These are phyloP conservation scores for Cryptoleucopteryx plumbea DNA, from an alignment of 2,113 vertebrate genomes.

Conservation along the genomic window DNA sequence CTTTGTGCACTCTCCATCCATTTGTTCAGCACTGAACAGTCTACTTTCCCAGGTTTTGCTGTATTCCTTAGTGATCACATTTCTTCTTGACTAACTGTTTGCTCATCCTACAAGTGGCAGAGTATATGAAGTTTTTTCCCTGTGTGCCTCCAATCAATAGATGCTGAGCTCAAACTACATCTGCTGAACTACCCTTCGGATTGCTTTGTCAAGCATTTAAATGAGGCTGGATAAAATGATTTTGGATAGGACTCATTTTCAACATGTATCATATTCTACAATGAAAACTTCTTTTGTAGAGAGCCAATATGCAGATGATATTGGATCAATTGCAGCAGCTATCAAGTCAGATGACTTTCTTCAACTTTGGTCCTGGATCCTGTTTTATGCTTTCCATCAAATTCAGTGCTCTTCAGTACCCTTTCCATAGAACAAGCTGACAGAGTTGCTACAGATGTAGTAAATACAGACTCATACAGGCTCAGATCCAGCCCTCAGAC, in stretches of 20 bases:
- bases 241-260: background rate
- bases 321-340: background rate
- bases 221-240: background rate
- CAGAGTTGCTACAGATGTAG: background rate
- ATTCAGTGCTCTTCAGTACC: background rate
- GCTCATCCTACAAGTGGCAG: background rate
- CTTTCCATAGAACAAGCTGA: background rate
- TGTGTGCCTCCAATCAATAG: background rate
- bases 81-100: background rate
- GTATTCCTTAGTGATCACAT: background rate
- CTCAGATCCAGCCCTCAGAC: background rate
- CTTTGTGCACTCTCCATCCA: background rate
- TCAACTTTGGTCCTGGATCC: background rate
- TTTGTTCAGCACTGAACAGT: background rate
- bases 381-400: background rate
- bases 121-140: background rate
- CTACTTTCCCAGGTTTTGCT: background rate
- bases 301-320: background rate
- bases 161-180: background rate
- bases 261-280: background rate
- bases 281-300: background rate
- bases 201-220: background rate
- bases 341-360: background rate
- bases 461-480: background rate
- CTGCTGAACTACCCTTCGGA: background rate